A percentile compares a stretch with the other conserved stretches of the same genome.
phyloP scores from a whole-genome alignment of 2,888 invertebrate species.

The Lycocerus yunnanus region DNA sequence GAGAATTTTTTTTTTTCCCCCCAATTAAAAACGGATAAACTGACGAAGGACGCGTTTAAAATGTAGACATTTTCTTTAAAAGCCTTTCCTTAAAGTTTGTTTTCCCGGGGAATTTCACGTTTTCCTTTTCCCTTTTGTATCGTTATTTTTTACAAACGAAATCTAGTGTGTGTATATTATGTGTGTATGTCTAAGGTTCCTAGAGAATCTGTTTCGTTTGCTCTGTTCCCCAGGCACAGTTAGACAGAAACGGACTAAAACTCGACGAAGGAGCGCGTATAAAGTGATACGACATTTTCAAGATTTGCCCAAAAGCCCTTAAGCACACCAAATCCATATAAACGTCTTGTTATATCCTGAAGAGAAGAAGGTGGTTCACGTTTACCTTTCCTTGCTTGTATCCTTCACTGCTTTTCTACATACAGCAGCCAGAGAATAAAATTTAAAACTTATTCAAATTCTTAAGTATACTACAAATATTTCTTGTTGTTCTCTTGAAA shows the following conservation, averaged over 20 bases:
- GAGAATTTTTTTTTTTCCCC: no score
- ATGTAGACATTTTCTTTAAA: no score
- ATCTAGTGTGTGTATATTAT: conserved; percentile 22
- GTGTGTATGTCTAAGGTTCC: conserved; percentile 16
- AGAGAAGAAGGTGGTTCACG: conserved; percentile 29
- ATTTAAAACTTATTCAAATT: neutral
- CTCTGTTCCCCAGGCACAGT: conserved; percentile 29
- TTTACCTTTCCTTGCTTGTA: conserved; percentile 32
- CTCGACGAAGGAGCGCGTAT: conserved; percentile 36
- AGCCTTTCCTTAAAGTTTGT: no score
- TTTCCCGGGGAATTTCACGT: no score
- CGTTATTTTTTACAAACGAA: conserved; percentile 29
- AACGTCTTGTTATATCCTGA: conserved; percentile 45
- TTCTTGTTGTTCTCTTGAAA: neutral
- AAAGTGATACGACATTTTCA: conserved; percentile 50
- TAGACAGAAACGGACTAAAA: conserved; percentile 30
- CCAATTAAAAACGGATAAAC: no score
- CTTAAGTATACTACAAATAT: neutral
- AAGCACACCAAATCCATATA: conserved; percentile 52
- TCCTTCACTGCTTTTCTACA: conserved; percentile 12
- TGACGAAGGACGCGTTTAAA: no score
- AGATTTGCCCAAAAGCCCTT: conserved; percentile 51
- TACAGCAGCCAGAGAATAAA: conserved; percentile 1
- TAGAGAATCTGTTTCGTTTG: conserved; percentile 31
- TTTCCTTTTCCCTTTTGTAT: no score